These are phyloP conservation scores for Tinamus guttatus DNA, from an alignment of 2,113 vertebrate genomes.

Conservation along the genomic window DNA sequence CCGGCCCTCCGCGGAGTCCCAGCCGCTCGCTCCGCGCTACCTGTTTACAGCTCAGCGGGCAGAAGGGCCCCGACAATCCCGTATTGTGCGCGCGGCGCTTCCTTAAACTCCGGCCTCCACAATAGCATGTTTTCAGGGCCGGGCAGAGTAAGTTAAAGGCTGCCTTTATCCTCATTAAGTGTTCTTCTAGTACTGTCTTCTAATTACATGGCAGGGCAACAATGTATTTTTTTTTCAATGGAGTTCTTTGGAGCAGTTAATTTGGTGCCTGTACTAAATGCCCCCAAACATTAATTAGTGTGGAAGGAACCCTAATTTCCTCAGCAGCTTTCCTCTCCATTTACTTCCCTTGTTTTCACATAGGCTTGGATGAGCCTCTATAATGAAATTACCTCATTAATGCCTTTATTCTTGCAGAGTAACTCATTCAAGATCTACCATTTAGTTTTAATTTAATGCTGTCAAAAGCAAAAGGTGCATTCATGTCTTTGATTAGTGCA, in stretches of 20 bases:
- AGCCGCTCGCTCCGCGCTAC: conserved; percentile 92
- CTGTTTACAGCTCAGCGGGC: conserved; percentile 90
- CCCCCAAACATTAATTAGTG: conserved; percentile 95
- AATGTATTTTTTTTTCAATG: conserved; percentile 91
- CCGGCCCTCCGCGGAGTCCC: conserved; percentile 91
- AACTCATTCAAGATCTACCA: conserved; percentile 91
- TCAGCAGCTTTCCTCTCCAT: conserved; percentile 84
- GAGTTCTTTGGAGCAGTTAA: conserved; percentile 95
- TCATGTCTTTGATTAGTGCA: conserved; percentile 82
- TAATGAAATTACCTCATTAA: conserved; percentile 99
- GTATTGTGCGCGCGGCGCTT: conserved; percentile 89
- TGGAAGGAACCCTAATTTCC: conserved; percentile 97
- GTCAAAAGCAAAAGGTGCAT: conserved; percentile 86
- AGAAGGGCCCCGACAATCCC: conserved; percentile 89
- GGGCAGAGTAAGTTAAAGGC: conserved; percentile 84
- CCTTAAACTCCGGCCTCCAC: conserved; percentile 87
- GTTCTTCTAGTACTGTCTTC: conserved; percentile 90
- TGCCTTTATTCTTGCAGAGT: conserved; percentile 88
- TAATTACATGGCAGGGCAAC: conserved; percentile 92
- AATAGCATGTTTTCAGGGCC: conserved; percentile 84
- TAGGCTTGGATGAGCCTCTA: conserved; percentile 85
- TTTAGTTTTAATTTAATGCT: conserved; percentile 92
- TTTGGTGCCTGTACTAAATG: conserved; percentile 93
- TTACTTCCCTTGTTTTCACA: conserved; percentile 86
- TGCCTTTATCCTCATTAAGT: conserved; percentile 91